These are phyloP conservation scores for Subanguina moxae DNA, from an alignment of 1,140 invertebrate species.

Conservation along the genomic window DNA sequence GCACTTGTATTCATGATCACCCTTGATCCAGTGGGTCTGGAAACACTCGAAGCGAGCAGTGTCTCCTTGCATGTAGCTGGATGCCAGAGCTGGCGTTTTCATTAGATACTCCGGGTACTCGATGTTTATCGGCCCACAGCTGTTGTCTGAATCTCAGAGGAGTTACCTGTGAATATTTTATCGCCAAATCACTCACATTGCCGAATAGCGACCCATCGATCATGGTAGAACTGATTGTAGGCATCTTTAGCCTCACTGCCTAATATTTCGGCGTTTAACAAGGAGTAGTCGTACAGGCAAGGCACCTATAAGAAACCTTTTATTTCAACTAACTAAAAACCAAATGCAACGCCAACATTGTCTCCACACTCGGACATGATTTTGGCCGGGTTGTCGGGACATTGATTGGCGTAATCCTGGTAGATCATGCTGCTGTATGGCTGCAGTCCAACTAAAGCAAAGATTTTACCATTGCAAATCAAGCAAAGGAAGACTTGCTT, in stretches of 20 bases:
- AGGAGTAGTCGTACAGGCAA: constrained; percentile 53
- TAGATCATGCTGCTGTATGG: constrained; percentile 48
- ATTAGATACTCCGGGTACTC: constrained; percentile 59
- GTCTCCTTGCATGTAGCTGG: constrained; percentile 56
- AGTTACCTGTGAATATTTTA: neutral
- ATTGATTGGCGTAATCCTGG: constrained; percentile 47
- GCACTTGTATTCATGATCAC: constrained; percentile 58
- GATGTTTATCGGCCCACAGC: constrained; percentile 58
- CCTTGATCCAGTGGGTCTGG: constrained; percentile 59
- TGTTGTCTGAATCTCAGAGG: constrained; percentile 57
- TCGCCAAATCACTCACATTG: constrained; percentile 40
- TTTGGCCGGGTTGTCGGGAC: constrained; percentile 55
- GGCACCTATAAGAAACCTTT: constrained; percentile 21
- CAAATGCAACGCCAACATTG: constrained; percentile 32
- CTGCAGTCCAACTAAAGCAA: constrained; percentile 49
- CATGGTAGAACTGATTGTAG: constrained; percentile 47
- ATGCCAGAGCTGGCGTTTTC: constrained; percentile 52
- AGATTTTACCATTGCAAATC: neutral
- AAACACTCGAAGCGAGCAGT: constrained; percentile 57
- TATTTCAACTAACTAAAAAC: neutral
- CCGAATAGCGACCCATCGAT: constrained; percentile 48
- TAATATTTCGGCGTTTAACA: constrained; percentile 55
- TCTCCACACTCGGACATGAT: constrained; percentile 55
- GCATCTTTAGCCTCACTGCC: constrained; percentile 50
- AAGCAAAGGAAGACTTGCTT: neutral